These are phyloP conservation scores for Acrobasis consociella DNA, from an alignment of 2,888 invertebrate species.

Conservation along the genomic window DNA sequence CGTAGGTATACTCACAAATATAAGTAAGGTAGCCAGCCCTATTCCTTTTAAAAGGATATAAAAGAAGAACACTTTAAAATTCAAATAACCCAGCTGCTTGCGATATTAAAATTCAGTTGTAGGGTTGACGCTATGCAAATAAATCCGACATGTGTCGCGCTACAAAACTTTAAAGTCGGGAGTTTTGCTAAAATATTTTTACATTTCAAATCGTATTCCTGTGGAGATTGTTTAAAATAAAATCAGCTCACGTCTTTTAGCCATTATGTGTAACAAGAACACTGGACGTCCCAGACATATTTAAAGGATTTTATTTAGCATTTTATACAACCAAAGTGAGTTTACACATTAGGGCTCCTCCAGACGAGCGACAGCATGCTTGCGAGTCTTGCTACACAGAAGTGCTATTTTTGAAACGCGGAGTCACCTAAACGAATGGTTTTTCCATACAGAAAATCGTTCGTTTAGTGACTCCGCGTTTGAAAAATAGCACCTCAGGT, in stretches of 20 bases:
- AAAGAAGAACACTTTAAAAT: slow-evolving; percentile 16
- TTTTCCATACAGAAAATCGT: no score
- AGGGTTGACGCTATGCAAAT: slow-evolving; percentile 4
- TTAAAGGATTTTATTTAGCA: neutral
- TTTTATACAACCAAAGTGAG: no score
- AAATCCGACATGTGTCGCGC: neutral
- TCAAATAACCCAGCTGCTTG: slow-evolving; percentile 11
- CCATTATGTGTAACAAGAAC: neutral
- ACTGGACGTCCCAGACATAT: neutral
- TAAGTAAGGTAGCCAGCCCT: neutral
- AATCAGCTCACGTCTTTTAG: neutral
- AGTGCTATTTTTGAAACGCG: no score
- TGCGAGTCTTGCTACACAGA: no score
- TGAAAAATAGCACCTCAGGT: no score
- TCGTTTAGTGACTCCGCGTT: no score
- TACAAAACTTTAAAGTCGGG: slow-evolving; percentile 4
- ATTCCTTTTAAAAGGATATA: slow-evolving; percentile 12
- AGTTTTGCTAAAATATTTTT: neutral
- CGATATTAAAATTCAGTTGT: slow-evolving; percentile 17
- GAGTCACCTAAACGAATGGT: no score
- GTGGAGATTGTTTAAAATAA: neutral
- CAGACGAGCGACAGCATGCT: no score
- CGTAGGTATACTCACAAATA: no score
- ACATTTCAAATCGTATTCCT: neutral
- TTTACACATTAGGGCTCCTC: no score